Base-by-base conservation (phyloP, 1,140 invertebrate species). In the Drosophila leontia region DNA sequence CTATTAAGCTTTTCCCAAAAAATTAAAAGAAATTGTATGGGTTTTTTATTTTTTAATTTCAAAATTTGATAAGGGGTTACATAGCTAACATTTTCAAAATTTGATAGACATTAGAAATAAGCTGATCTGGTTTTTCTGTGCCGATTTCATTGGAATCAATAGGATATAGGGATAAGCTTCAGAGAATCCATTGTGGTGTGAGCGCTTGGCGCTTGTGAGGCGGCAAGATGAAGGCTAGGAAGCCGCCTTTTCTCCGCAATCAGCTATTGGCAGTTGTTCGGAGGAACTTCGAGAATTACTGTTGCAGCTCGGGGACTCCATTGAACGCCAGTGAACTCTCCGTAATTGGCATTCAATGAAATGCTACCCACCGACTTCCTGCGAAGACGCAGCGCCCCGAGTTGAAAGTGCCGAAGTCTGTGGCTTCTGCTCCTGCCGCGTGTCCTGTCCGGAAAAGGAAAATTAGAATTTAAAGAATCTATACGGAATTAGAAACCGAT, bases 351-450 rank as follows among this genome's bases (percentile, higher is more conserved):
- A 60, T 44, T 51, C 45, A 42, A 72, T 72, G 58, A 45, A 67
- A 60, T 58, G 78, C 62, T 50, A 47, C 83, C 84, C 83, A 87
- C 72, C 78, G 84, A 60, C 80, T 88, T 87, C 85, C 34, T 26
- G n/a, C 37, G 75, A 87, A 87, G 61, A 50, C 51, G n/a, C 55
- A 62, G 67, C 45, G 61, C 65, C 19, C 7, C 15, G 67, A 87
- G 56, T 87, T 84, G 45, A 88, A 87, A 87, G 85, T 67, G 48
- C 61, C 48, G 48, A 88, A 77, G 70, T 50, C 67, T 80, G 65
- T 59, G 80, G 83, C 83, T 86, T 63, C 83, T 86, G 79, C 79
- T 76, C 79, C 83, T 82, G 71, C 83, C 71, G 83, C 67, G 81
- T 84, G 81, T 58, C 64, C 64, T 32, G 34, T 2, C 34, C 29